Conservation (phyloP, 2,888 invertebrate species). For the Epinotia nisella region DNA sequence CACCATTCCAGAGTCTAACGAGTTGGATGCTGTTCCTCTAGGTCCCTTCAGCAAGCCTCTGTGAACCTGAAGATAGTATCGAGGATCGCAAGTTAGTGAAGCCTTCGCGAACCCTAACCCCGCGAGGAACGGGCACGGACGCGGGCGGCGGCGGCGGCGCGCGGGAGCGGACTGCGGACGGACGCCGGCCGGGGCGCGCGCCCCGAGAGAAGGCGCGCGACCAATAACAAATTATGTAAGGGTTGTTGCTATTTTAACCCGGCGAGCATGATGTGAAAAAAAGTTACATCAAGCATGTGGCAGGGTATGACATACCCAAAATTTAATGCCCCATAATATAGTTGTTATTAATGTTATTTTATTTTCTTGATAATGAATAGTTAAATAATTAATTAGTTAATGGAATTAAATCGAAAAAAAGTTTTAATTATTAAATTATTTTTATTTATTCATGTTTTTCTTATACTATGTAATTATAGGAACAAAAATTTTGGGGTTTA, state of each 20-base stretch:
- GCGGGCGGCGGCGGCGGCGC: conserved; percentile 56
- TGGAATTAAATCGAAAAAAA: too few species aligned
- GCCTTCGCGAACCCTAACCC: neutral
- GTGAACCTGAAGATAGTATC: neutral
- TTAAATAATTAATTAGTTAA: too few species aligned
- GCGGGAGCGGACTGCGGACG: conserved; percentile 62
- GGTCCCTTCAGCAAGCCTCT: neutral
- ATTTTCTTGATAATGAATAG: too few species aligned
- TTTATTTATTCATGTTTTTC: too few species aligned
- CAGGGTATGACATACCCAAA: too few species aligned
- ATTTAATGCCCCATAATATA: too few species aligned
- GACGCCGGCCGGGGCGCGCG: conserved; percentile 46
- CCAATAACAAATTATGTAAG: conserved; percentile 78
- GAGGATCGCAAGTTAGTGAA: neutral
- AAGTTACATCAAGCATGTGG: too few species aligned
- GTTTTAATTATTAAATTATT: too few species aligned
- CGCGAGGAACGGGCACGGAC: conserved; percentile 47
- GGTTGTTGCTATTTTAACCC: conserved; percentile 81
- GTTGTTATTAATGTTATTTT: too few species aligned
- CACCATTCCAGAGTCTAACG: neutral
- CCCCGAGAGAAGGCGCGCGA: conserved; percentile 69
- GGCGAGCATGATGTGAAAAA: too few species aligned
- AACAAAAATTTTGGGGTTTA: too few species aligned
- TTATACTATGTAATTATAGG: too few species aligned
- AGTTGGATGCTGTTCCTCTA: neutral